Evolutionary conservation across 1,140 invertebrate species (phyloP), one percentile per base, ranked within the genome.

Genomic region (Dreissena polymorpha): DNA sequence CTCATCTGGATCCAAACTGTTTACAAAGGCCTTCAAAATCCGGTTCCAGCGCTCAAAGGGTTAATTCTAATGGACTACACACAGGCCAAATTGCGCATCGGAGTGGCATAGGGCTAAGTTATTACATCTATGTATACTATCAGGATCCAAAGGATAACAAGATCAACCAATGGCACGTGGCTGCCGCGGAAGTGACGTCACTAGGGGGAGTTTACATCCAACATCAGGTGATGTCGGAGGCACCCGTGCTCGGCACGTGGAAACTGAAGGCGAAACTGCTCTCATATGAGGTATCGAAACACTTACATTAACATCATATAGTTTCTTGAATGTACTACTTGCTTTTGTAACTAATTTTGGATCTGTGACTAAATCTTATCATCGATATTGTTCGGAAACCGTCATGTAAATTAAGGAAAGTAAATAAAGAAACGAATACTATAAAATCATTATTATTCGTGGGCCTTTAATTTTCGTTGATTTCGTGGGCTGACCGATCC

Each of bases 91-190:
- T 2, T 51, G 29, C 18, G 18, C 25, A 14, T 14, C 16, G 3
- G 50, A n/a, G 18, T 72, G 18, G 18, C 57, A 23, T 18, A 18
- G 57, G 57, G 16, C 21, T 60, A 60, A n/a, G 16, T 60, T 18
- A n/a, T 60, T 60, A 10, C 21, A 60, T 60, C 21, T 60, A n/a
- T 18, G 16, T 60, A n/a, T 60, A 23, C 21, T 70, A 72, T 49
- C 50, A 89, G 87, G 89, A 90, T 67, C 85, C 89, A 16, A 82
- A 83, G 7, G 77, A 71, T 18, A 90, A 89, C 79, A 89, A 86
- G 51, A 89, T 90, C n/a, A 86, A 85, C 55, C 88, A 88, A 65
- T 89, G 85, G 86, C 70, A 78, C 12, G 60, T 84, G n/a, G 71
- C 57, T 55, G 76, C 51, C 16, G 76, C 16, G 29, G 72, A 80